Evolutionary conservation across 1,140 invertebrate genomes (phyloP).

Genomic region (Drosophila watanabei): DNA sequence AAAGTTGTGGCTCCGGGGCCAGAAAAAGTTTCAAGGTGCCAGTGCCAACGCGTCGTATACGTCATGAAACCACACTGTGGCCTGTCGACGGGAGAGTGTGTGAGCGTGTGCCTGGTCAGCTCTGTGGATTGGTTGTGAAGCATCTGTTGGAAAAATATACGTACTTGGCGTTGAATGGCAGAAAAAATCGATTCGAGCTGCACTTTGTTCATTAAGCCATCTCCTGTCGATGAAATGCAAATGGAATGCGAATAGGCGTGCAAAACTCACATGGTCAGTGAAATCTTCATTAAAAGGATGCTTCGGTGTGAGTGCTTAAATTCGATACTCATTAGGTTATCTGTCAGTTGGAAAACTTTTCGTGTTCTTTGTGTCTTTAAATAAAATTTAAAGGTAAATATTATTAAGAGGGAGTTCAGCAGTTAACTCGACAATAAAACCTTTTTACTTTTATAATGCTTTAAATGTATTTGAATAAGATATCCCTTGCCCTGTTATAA

Average conservation of each 20-base stretch:
- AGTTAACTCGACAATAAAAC: not conserved
- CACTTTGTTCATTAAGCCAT: slow-evolving; percentile 31
- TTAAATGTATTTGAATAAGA: slow-evolving; percentile 6
- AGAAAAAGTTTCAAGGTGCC: slow-evolving; percentile 68
- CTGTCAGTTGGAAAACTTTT: not conserved
- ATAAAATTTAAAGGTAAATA: not conserved
- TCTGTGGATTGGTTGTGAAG: slow-evolving; percentile 31
- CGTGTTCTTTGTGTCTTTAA: not conserved
- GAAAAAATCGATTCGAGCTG: slow-evolving; percentile 29
- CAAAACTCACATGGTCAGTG: not conserved
- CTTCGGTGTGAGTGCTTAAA: not conserved
- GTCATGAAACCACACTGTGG: slow-evolving; percentile 62
- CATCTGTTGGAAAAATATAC: slow-evolving; percentile 22
- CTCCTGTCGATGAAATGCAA: slow-evolving; percentile 28
- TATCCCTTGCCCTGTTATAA: not conserved
- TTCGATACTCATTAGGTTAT: not conserved
- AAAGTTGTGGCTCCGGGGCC: slow-evolving; percentile 45
- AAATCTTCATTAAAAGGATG: slow-evolving; percentile 2
- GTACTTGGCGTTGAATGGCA: slow-evolving; percentile 12
- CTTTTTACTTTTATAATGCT: not conserved
- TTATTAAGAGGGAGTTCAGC: not conserved
- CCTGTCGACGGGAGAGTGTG: slow-evolving; percentile 1
- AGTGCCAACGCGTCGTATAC: slow-evolving; percentile 67
- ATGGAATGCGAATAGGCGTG: slow-evolving; percentile 9
- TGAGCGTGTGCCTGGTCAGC: slow-evolving; percentile 2